Evolutionary conservation across 2,797 vertebrate species (phyloP).

Genomic region (Carcharodon carcharias): DNA sequence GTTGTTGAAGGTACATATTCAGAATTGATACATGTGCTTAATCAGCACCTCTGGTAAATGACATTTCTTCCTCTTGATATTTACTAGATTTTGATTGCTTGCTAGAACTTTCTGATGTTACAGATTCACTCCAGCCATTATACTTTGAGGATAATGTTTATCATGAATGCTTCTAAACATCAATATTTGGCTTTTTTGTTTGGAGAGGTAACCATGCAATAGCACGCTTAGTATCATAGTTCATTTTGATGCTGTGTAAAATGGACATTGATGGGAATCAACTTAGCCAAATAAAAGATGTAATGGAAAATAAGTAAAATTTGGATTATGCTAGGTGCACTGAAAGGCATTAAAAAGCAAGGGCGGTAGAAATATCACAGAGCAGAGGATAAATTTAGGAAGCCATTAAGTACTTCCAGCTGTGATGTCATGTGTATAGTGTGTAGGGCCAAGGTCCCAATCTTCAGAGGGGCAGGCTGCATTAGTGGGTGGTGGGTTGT

Average conservation of each 20-base stretch:
- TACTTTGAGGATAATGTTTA: not conserved
- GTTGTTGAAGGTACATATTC: not conserved
- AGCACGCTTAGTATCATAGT: not conserved
- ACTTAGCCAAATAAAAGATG: not conserved
- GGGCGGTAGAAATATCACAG: not conserved
- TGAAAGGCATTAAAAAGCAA: not conserved
- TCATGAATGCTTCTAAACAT: not conserved
- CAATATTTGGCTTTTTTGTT: not conserved
- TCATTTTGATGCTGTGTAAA: not conserved
- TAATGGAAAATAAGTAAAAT: not conserved
- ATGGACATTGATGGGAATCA: not conserved
- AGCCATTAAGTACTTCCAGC: not conserved
- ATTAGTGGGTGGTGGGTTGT: too few relatives aligned
- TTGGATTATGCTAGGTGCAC: not conserved
- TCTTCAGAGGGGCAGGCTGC: too few relatives aligned
- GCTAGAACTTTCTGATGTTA: not conserved
- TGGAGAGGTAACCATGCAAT: not conserved
- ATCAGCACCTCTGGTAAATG: not conserved
- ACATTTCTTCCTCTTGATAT: not conserved
- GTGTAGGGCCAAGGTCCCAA: not conserved
- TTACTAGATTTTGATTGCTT: not conserved
- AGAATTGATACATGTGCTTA: not conserved
- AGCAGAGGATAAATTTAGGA: not conserved
- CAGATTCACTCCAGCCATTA: not conserved
- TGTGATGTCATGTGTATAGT: not conserved